Conservation (phyloP, 2,888 invertebrate genomes). For the Merodon equestris region DNA sequence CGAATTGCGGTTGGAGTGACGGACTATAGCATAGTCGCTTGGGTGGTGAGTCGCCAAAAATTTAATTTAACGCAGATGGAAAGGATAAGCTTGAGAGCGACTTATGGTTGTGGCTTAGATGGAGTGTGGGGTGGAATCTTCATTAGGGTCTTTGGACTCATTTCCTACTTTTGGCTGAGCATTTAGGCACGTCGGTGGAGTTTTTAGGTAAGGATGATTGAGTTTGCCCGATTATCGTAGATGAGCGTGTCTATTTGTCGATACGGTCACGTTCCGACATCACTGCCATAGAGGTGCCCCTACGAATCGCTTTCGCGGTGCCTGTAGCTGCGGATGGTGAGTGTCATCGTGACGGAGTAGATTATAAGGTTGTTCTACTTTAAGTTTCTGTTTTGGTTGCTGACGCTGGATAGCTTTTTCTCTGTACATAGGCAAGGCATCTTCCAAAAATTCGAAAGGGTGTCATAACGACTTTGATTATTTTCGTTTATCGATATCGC, state of each 20-base stretch:
- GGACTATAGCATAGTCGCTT: slow-evolving; percentile 75
- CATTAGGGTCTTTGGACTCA: slow-evolving; percentile 4
- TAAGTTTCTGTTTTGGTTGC: slow-evolving; percentile 29
- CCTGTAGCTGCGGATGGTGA: slow-evolving; percentile 57
- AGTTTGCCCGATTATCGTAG: slow-evolving; percentile 73
- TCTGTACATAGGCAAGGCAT: slow-evolving; percentile 72
- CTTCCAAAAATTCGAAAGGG: slow-evolving; percentile 71
- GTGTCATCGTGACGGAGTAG: slow-evolving; percentile 61
- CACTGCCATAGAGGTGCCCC: slow-evolving; percentile 12
- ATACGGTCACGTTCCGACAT: slow-evolving; percentile 58
- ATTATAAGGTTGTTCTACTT: slow-evolving; percentile 31
- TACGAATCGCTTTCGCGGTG: slow-evolving; percentile 28
- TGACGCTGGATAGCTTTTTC: slow-evolving; percentile 73
- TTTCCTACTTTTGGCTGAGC: slow-evolving; percentile 26
- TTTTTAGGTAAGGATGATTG: slow-evolving; percentile 69
- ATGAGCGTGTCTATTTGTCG: slow-evolving; percentile 74
- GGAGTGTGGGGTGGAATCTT: slow-evolving; percentile 20
- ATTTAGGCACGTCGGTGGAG: slow-evolving; percentile 44
- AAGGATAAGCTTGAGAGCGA: slow-evolving; percentile 70
- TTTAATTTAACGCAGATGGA: slow-evolving; percentile 73
- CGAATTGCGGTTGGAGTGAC: slow-evolving; percentile 68
- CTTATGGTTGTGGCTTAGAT: slow-evolving; percentile 53
- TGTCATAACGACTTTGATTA: slow-evolving; percentile 63
- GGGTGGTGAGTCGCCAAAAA: slow-evolving; percentile 62
- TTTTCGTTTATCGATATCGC: slow-evolving; percentile 57